phyloP scores from a whole-genome alignment of 37 sponge, comb jelly and placozoan species.

The Spongia lamella region DNA sequence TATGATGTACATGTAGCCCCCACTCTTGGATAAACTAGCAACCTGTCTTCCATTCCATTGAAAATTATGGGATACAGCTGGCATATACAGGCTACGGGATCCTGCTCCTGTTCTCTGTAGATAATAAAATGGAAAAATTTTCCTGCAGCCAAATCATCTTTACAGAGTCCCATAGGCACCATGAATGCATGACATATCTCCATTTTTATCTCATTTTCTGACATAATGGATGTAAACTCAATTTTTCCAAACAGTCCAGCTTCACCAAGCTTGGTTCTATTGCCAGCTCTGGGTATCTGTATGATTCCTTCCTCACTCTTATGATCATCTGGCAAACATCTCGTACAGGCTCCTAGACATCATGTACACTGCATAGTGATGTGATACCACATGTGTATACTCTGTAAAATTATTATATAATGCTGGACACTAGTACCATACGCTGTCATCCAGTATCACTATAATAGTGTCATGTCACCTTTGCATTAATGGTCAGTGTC shows the following conservation, averaged over 20 bases:
- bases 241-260: conserved; percentile 27
- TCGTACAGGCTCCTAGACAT: too few relatives aligned
- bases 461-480: too few relatives aligned
- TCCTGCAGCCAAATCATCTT: conserved; percentile 24
- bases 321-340: too few relatives aligned
- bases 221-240: conserved; percentile 11
- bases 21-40: conserved; percentile 22
- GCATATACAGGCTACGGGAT: conserved; percentile 6
- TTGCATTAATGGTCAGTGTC: too few relatives aligned
- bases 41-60: conserved; percentile 27
- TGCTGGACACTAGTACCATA: too few relatives aligned
- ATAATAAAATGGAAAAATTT: conserved; percentile 22
- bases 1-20: conserved; percentile 10
- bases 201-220: neutral
- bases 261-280: neutral
- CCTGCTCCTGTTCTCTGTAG: conserved; percentile 24
- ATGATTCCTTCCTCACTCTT: too few relatives aligned
- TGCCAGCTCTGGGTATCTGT: neutral
- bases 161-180: conserved; percentile 3
- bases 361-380: too few relatives aligned
- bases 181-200: conserved; percentile 21
- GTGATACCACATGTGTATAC: too few relatives aligned
- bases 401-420: too few relatives aligned
- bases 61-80: neutral
- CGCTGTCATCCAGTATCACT: too few relatives aligned